A percentile compares a stretch with the other conserved stretches of the same genome.
phyloP scores from a whole-genome alignment of 2,797 vertebrate genomes.

The Micromesistius poutassou region DNA sequence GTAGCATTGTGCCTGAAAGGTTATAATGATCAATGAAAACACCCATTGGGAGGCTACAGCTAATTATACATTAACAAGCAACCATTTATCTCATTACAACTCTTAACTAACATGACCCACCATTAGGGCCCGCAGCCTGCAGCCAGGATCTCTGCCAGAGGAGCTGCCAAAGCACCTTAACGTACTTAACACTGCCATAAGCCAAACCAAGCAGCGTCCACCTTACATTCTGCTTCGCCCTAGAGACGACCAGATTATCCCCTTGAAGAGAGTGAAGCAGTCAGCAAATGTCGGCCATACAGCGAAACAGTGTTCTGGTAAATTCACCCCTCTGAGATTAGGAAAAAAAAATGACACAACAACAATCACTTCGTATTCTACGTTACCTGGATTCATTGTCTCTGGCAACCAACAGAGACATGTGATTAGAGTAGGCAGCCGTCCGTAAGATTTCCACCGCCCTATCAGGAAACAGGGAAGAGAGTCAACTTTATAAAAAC shows the following conservation, averaged over 20 bases:
- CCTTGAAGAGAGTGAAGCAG: not conserved
- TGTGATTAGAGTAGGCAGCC: slow-evolving; percentile 81
- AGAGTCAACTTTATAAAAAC: not conserved
- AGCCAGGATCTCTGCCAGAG: not conserved
- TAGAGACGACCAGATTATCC: not conserved
- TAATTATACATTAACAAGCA: not conserved
- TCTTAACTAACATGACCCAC: not conserved
- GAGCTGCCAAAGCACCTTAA: slow-evolving; percentile 9
- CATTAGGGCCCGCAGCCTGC: not conserved
- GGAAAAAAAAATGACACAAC: not conserved
- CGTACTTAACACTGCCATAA: slow-evolving; percentile 35
- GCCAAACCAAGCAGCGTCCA: slow-evolving; percentile 24
- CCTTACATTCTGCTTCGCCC: not conserved
- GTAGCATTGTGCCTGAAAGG: too few relatives aligned
- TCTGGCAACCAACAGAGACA: slow-evolving; percentile 79
- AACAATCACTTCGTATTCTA: not conserved
- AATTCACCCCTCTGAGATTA: not conserved
- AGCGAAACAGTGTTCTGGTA: not conserved
- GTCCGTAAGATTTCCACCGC: slow-evolving; percentile 82
- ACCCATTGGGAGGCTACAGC: not conserved
- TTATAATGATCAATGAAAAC: too few relatives aligned
- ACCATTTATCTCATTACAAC: not conserved
- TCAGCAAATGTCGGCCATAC: not conserved
- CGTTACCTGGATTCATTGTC: slow-evolving; percentile 81
- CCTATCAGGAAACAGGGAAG: slow-evolving; percentile 58